These are phyloP conservation scores for Hemibagrus guttatus DNA, from an alignment of 2,797 vertebrate species.

Conservation along the genomic window DNA sequence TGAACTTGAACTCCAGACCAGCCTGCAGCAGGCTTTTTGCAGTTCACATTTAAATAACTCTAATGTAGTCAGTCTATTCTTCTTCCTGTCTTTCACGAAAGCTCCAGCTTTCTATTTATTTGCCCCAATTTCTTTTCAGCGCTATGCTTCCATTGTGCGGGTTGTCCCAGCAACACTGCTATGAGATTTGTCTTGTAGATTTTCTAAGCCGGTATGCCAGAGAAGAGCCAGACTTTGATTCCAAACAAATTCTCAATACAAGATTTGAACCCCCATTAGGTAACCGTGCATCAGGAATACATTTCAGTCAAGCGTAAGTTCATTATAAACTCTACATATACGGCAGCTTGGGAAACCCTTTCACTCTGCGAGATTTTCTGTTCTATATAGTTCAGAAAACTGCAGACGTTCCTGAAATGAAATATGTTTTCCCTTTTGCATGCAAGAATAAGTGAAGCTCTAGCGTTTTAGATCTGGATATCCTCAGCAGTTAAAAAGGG, in stretches of 20 bases:
- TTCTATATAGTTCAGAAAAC: not conserved
- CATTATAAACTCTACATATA: not conserved
- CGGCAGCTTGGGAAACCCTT: not conserved
- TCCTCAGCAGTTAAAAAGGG: not conserved
- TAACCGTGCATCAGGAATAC: not conserved
- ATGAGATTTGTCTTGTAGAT: not conserved
- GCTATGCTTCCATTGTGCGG: not conserved
- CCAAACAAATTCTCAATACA: not conserved
- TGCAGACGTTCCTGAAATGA: not conserved
- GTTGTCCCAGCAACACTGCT: constrained; percentile 19
- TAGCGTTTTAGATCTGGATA: not conserved
- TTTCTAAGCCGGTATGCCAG: not conserved
- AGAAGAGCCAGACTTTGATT: not conserved
- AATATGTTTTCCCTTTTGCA: not conserved
- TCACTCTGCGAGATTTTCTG: not conserved
- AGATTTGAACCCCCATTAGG: not conserved
- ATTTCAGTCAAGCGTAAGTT: not conserved
- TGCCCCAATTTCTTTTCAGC: constrained; percentile 11
- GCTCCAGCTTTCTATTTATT: constrained; percentile 26
- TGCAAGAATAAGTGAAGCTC: not conserved
- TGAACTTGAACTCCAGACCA: constrained; percentile 9
- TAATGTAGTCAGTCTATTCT: constrained; percentile 12
- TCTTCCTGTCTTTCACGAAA: constrained; percentile 8
- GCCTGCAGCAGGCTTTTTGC: constrained; percentile 13
- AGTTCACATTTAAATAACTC: constrained; percentile 28